A percentile compares a stretch with the other conserved stretches of the same genome.
Evolutionary conservation across 1,140 invertebrate genomes (phyloP).

Genomic region (Hirudo medicinalis): DNA sequence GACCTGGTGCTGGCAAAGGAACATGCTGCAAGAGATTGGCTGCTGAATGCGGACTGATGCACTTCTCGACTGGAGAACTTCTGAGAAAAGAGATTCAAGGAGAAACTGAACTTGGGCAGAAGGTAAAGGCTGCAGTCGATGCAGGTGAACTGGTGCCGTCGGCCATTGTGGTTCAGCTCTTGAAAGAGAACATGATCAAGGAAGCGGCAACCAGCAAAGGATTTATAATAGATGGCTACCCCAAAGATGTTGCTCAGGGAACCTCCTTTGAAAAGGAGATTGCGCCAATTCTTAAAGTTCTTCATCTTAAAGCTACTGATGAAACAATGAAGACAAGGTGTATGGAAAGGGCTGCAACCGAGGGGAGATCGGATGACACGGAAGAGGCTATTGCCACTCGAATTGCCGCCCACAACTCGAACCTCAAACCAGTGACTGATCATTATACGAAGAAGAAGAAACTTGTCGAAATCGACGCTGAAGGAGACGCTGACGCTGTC

Average conservation of each 20-base stretch:
- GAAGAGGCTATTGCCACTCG: not conserved
- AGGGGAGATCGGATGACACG: not conserved
- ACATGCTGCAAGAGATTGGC: not conserved
- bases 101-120: not conserved
- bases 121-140: not conserved
- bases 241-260: not conserved
- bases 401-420: not conserved
- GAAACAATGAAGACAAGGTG: not conserved
- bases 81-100: constrained; percentile 5
- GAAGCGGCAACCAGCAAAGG: constrained; percentile 1
- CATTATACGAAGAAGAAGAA: constrained; percentile 5
- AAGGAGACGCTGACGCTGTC: not conserved
- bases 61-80: constrained; percentile 1
- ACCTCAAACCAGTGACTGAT: not conserved
- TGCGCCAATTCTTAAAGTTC: not conserved
- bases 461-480: not conserved
- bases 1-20: not conserved
- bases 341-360: not conserved
- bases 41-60: not conserved
- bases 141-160: not conserved
- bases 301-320: not conserved
- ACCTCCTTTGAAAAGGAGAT: not conserved
- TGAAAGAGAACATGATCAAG: constrained; percentile 3
- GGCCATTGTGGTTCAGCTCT: not conserved
- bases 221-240: constrained; percentile 4